phyloP scores from a whole-genome alignment of 2,797 vertebrate species.

The Morelia viridis region DNA sequence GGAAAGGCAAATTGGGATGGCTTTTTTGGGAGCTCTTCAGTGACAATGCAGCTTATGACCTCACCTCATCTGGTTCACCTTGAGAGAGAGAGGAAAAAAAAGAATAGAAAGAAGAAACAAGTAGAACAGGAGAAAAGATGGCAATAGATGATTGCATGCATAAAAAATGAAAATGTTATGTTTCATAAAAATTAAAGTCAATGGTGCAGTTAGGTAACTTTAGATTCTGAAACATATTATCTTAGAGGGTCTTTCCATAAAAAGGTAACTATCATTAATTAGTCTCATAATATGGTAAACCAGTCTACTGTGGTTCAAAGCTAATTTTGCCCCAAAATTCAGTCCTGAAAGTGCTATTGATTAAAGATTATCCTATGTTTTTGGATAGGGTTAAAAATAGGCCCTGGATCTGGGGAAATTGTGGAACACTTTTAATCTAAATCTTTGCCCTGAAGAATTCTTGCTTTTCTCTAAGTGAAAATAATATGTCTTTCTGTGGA shows the following conservation, averaged over 20 bases:
- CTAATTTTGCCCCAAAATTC: neutral
- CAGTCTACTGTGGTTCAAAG: neutral
- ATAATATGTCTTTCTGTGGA: neutral
- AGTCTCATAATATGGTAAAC: neutral
- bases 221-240: neutral
- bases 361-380: neutral
- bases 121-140: neutral
- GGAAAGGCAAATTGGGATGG: accelerated
- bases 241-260: neutral
- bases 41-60: neutral
- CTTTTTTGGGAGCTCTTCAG: neutral
- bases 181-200: neutral
- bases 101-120: neutral
- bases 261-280: neutral
- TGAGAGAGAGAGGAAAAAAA: neutral
- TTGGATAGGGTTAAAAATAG: neutral
- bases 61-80: neutral
- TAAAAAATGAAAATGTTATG: neutral
- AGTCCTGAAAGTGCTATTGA: too few species aligned
- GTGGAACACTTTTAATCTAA: neutral
- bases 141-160: too few species aligned
- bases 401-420: neutral
- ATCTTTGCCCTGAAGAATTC: neutral
- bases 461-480: neutral
- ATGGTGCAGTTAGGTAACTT: neutral